Percentiles rank a stretch among this genome's conserved stretches.
These are phyloP conservation scores for Anastatus disparis DNA, from an alignment of 1,140 invertebrate genomes.

Conservation along the genomic window DNA sequence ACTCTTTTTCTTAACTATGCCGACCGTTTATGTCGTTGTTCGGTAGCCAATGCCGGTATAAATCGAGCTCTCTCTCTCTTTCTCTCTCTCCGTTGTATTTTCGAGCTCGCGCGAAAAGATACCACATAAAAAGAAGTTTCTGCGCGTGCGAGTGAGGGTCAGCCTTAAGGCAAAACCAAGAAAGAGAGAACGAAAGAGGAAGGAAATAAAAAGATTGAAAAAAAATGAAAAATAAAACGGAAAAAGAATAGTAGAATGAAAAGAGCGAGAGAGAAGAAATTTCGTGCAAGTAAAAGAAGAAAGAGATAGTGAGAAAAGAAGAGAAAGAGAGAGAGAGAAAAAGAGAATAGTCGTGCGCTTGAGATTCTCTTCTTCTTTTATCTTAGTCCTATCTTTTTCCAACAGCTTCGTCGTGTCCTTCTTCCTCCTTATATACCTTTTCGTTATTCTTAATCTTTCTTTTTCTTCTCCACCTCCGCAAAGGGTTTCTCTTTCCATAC, in stretches of 20 bases:
- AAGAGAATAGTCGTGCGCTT: conserved; percentile 5
- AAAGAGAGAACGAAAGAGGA: background rate
- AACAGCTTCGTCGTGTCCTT: conserved; percentile 25
- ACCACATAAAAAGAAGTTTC: conserved; percentile 4
- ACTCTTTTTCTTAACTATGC: background rate
- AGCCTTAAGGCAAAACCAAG: background rate
- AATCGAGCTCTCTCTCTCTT: no score
- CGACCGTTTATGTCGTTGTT: background rate
- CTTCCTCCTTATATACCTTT: background rate
- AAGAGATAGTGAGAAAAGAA: background rate
- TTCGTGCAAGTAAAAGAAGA: conserved; percentile 4
- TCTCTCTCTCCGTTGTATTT: background rate
- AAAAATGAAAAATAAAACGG: no score
- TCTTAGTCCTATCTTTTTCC: conserved; percentile 24
- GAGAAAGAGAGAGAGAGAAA: background rate
- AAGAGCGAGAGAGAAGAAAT: conserved; percentile 5
- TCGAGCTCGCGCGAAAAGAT: background rate
- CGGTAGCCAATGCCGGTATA: conserved; percentile 5
- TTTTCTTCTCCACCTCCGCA: conserved; percentile 16
- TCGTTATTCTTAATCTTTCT: background rate
- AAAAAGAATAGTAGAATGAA: background rate
- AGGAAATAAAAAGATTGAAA: background rate
- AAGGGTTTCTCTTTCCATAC: conserved; percentile 5
- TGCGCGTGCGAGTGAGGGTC: background rate
- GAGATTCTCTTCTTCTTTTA: conserved; percentile 12